phyloP scores from a whole-genome alignment of 2,888 invertebrate species.

The Drosophila sordidapex region DNA sequence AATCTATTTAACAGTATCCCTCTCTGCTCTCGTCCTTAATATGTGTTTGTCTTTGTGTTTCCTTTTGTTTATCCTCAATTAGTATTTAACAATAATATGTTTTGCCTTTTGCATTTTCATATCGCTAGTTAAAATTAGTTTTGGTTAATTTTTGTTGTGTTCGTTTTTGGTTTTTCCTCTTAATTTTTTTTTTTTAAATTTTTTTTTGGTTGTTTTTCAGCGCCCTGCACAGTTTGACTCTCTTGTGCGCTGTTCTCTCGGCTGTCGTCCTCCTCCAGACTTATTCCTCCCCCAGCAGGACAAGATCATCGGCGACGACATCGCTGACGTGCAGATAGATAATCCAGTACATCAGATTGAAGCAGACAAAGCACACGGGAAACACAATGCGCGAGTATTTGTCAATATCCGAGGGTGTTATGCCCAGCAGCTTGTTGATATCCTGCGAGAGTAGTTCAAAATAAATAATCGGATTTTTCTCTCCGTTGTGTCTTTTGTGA shows the following conservation, averaged over 20 bases:
- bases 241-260: constrained; percentile 70
- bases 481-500: neutral
- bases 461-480: neutral
- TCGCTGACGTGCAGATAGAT: constrained; percentile 98
- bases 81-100: constrained; percentile 75
- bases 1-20: constrained; percentile 78
- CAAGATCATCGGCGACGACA: constrained; percentile 97
- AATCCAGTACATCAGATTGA: constrained; percentile 99
- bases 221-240: constrained; percentile 82
- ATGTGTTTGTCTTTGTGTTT: constrained; percentile 58
- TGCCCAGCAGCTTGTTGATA: constrained; percentile 95
- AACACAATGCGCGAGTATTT: constrained; percentile 99
- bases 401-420: constrained; percentile 99
- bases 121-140: constrained; percentile 79
- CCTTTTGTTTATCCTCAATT: constrained; percentile 30
- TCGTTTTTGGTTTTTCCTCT: constrained; percentile 25
- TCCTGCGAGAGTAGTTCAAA: constrained; percentile 86
- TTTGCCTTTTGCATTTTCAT: constrained; percentile 63
- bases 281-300: constrained; percentile 90
- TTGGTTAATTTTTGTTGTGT: constrained; percentile 47
- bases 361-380: constrained; percentile 99
- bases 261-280: constrained; percentile 22
- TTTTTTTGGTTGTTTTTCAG: constrained; percentile 68
- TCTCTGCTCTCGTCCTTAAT: constrained; percentile 66
- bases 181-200: constrained; percentile 11